Conservation (phyloP, 1,140 invertebrate species). For the Anadara kagoshimensis region DNA sequence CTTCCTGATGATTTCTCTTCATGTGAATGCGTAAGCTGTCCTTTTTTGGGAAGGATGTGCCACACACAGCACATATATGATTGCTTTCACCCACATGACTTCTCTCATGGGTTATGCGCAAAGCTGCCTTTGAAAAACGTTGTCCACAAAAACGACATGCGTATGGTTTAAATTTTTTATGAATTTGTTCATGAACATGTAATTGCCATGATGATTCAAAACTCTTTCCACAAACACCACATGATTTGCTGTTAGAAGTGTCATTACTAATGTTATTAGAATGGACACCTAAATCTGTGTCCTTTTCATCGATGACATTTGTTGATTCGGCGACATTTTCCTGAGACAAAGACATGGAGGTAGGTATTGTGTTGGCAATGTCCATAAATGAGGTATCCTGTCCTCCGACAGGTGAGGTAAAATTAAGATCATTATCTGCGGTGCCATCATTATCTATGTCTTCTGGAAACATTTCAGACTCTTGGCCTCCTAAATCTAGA, state of each 20-base stretch:
- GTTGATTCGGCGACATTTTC: not conserved
- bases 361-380: no score
- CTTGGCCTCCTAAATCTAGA: slow-evolving; percentile 8
- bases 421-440: slow-evolving; percentile 18
- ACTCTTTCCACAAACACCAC: slow-evolving; percentile 58
- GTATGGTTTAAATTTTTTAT: slow-evolving; percentile 62
- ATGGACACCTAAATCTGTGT: no score
- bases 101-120: slow-evolving; percentile 59
- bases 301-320: slow-evolving; percentile 24
- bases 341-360: no score
- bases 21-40: slow-evolving; percentile 76
- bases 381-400: slow-evolving; percentile 3
- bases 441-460: slow-evolving; percentile 29
- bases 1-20: slow-evolving; percentile 74
- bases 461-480: slow-evolving; percentile 20
- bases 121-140: slow-evolving; percentile 56
- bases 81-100: slow-evolving; percentile 65
- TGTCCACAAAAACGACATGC: slow-evolving; percentile 61
- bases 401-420: slow-evolving; percentile 6
- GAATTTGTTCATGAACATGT: slow-evolving; percentile 56
- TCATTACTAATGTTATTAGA: no score
- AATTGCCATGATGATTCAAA: slow-evolving; percentile 54
- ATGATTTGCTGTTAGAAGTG: no score
- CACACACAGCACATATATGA: slow-evolving; percentile 77
- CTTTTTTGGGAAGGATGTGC: slow-evolving; percentile 77